Evolutionary conservation across 2,113 vertebrate genomes (phyloP).

Genomic region (Sprattus sprattus): DNA sequence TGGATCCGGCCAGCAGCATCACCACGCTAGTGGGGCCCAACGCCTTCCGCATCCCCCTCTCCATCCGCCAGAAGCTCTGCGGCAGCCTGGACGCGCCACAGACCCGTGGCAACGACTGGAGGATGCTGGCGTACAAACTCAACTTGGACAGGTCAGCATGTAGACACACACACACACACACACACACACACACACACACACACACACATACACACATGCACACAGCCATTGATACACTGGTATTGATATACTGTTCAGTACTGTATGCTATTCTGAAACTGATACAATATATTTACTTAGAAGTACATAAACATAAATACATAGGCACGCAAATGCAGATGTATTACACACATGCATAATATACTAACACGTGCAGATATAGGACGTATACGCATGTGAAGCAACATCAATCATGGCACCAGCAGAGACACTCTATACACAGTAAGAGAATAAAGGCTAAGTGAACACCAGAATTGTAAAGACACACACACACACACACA

Average conservation of each 20-base stretch:
- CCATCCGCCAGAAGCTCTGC: slow-evolving; percentile 91
- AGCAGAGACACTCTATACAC: too few relatives aligned
- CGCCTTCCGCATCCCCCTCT: slow-evolving; percentile 88
- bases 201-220: neutral
- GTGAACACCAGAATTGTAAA: too few relatives aligned
- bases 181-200: neutral
- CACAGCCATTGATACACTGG: neutral
- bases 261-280: too few relatives aligned
- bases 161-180: neutral
- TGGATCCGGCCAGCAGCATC: slow-evolving; percentile 82
- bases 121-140: slow-evolving; percentile 92
- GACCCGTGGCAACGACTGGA: slow-evolving; percentile 91
- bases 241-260: too few relatives aligned
- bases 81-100: slow-evolving; percentile 92
- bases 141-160: slow-evolving; percentile 84
- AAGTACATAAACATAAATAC: neutral
- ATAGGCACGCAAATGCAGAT: too few relatives aligned
- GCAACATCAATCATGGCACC: too few relatives aligned
- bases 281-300: neutral
- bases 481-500: neutral
- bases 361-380: too few relatives aligned
- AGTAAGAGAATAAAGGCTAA: too few relatives aligned
- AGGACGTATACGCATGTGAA: too few relatives aligned
- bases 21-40: slow-evolving; percentile 87
- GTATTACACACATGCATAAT: neutral